Conservation (phyloP, 2,888 invertebrate species). For the Ypsolopha scabrella region DNA sequence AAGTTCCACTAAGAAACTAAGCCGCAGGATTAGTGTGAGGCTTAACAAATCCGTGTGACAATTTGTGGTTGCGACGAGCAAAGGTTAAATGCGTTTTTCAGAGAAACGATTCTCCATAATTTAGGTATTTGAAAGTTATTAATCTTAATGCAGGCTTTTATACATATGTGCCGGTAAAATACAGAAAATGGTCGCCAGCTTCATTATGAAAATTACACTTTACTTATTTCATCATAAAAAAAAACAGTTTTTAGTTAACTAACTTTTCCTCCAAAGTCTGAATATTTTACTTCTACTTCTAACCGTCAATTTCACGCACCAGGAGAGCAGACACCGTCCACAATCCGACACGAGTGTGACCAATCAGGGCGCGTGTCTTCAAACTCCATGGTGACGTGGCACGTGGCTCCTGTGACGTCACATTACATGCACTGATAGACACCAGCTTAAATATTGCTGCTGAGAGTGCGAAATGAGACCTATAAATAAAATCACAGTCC, state of each 20-base stretch:
- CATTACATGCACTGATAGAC: neutral
- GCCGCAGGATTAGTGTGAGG: conserved; percentile 34
- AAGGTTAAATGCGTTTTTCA: conserved; percentile 12
- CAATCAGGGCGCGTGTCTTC: conserved; percentile 19
- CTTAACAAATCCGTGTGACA: conserved; percentile 26
- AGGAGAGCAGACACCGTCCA: conserved; percentile 25
- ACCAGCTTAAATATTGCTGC: neutral
- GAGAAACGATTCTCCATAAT: conserved; percentile 15
- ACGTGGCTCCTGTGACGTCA: conserved; percentile 9
- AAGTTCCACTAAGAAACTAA: conserved; percentile 11
- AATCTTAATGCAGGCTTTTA: too few species aligned
- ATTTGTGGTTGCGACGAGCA: conserved; percentile 28
- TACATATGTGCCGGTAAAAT: too few species aligned
- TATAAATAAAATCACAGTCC: too few species aligned
- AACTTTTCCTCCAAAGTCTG: too few species aligned
- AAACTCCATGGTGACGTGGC: conserved; percentile 9
- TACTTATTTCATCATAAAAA: too few species aligned
- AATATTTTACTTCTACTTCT: too few species aligned
- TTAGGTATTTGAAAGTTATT: neutral
- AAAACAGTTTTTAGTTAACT: too few species aligned
- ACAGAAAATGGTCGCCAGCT: too few species aligned
- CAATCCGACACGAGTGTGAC: conserved; percentile 19
- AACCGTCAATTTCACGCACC: conserved; percentile 31
- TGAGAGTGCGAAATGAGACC: too few species aligned
- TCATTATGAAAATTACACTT: too few species aligned